Evolutionary conservation across 1,140 invertebrate species (phyloP), one percentile per base, ranked within the genome.

Genomic region (Nephila pilipes): DNA sequence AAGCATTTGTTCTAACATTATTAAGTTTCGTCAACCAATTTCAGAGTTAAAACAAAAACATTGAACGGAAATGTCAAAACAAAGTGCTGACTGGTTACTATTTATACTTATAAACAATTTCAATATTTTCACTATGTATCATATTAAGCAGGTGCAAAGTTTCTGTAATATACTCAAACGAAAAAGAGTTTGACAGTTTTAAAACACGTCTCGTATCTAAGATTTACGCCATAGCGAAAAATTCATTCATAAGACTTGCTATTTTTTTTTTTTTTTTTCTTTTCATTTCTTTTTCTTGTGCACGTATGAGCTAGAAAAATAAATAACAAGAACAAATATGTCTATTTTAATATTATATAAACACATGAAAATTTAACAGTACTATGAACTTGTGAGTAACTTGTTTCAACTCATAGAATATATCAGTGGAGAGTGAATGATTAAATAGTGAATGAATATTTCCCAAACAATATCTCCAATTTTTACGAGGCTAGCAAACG

Each of bases 401-500:
- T 75, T 75, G 1, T 32, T 32, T 32, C 18, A 32, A 75, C 29
- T 75, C 6, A 14, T 5, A 0, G 18, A 32, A 10, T 46, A 46
- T 46, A 46, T 46, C 46, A 46, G 12, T 46, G 46, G n/a, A n/a
- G 29, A 18, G 29, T 75, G 32, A 75, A 75, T 75, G 69, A 36
- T 75, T 18, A 75, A 75, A 29, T 32, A 18, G 32, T 75, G 69
- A 83, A 83, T 83, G 81, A 83, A 83, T 55, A 83, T 83, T 83
- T 54, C n/a, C 81, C 10, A 83, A 83, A 83, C 81, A 83, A 55
- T 83, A 18, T 46, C n/a, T 46, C 22, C 25, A 25, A 55, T 55
- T 83, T 83, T 83, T 83, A 83, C 81, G 81, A 83, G 81, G 81
- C 81, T 83, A 89, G 16, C 36, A n/a, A 90, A 91, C 18, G 81